A percentile compares a stretch with the other conserved stretches of the same genome.
Evolutionary conservation across 2,113 vertebrate genomes (phyloP).

Genomic region (Pelobates fuscus): DNA sequence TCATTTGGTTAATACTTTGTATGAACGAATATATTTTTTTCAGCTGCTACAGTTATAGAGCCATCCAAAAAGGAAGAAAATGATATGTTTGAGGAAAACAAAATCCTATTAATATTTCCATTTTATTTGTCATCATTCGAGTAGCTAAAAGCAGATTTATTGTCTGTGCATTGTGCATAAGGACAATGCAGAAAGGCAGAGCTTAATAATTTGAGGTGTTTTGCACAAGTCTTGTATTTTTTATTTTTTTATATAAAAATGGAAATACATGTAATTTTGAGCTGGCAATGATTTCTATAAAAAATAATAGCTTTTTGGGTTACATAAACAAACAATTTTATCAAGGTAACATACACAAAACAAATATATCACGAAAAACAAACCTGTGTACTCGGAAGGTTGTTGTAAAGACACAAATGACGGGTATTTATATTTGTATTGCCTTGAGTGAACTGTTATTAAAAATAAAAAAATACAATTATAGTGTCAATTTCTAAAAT

Average conservation of each 20-base stretch:
- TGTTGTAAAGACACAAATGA: neutral
- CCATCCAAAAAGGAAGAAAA: neutral
- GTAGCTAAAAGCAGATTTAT: neutral
- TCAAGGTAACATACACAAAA: neutral
- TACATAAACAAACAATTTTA: conserved; percentile 18
- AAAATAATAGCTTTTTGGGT: neutral
- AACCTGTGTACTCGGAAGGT: neutral
- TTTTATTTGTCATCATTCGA: neutral
- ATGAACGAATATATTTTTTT: neutral
- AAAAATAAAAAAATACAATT: neutral
- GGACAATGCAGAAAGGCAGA: conserved; percentile 24
- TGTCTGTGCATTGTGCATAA: neutral
- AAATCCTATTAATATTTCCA: neutral
- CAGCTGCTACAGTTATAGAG: neutral
- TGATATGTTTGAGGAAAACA: neutral
- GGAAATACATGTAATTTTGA: conserved; percentile 5
- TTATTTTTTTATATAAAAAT: neutral
- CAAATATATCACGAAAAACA: neutral
- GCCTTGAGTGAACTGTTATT: neutral
- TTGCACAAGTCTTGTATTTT: conserved; percentile 4
- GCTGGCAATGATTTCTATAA: conserved; percentile 4
- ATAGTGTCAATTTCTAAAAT: neutral
- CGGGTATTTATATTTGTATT: neutral
- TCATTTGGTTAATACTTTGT: neutral
- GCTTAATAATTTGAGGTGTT: conserved; percentile 3